These are phyloP conservation scores for Lasioglossum figueresi DNA, from an alignment of 2,888 invertebrate genomes.

Conservation along the genomic window DNA sequence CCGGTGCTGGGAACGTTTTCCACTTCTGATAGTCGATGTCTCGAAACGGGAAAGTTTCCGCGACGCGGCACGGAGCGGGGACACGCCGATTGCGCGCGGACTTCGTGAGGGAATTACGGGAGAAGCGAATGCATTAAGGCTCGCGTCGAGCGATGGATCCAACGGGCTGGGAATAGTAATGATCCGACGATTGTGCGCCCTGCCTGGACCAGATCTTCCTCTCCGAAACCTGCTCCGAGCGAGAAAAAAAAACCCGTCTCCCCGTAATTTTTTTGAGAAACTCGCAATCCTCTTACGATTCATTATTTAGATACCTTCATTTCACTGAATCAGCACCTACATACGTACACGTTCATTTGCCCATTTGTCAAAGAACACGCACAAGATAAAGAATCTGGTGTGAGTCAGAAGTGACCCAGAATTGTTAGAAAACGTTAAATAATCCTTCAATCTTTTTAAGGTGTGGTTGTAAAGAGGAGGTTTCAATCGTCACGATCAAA, in stretches of 20 bases:
- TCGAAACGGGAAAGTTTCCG: constrained; percentile 40
- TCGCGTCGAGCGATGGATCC: constrained; percentile 21
- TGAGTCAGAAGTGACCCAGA: not conserved
- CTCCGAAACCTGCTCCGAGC: not conserved
- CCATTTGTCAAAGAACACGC: not conserved
- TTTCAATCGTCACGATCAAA: no score
- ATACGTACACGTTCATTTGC: not conserved
- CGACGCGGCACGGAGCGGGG: constrained; percentile 5
- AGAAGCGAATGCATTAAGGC: constrained; percentile 34
- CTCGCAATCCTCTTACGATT: not conserved
- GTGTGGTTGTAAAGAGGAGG: no score
- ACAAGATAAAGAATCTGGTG: not conserved
- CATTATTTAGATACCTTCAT: not conserved
- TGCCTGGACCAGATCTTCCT: not conserved
- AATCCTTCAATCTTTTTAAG: no score
- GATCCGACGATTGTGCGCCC: constrained; percentile 13
- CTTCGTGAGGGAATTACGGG: constrained; percentile 48
- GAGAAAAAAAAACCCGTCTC: not conserved
- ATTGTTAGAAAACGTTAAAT: not conserved
- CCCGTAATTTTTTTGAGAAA: not conserved
- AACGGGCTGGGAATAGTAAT: constrained; percentile 47
- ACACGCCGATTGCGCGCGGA: constrained; percentile 26
- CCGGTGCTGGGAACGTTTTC: constrained; percentile 32
- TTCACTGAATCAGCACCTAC: not conserved
- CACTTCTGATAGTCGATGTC: constrained; percentile 50